These are phyloP conservation scores for Girardinichthys multiradiatus DNA, from an alignment of 2,113 vertebrate species.

Conservation along the genomic window DNA sequence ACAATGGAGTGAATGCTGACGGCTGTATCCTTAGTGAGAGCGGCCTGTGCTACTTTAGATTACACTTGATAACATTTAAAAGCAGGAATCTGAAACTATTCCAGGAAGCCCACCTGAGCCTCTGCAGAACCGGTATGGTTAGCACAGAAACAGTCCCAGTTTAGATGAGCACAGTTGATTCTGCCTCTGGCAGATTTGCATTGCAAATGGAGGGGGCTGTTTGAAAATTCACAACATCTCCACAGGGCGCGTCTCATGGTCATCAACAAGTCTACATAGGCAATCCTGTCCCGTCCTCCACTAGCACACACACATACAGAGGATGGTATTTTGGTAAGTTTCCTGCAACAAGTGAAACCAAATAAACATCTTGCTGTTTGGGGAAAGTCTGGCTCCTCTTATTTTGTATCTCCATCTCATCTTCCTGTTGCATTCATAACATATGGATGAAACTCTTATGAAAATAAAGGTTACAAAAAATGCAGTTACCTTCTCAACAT, in stretches of 20 bases:
- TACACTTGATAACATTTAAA: conserved; percentile 31
- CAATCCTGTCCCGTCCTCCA: background rate
- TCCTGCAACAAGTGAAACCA: conserved; percentile 14
- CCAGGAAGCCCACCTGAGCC: conserved; percentile 27
- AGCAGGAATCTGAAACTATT: conserved; percentile 19
- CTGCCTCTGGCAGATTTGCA: conserved; percentile 55
- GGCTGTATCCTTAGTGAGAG: conserved; percentile 8
- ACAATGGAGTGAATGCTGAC: background rate
- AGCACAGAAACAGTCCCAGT: background rate
- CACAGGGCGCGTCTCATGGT: conserved; percentile 20
- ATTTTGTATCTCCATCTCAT: background rate
- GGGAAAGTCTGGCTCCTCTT: background rate
- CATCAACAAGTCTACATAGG: conserved; percentile 17
- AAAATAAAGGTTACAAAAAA: background rate
- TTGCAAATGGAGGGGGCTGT: conserved; percentile 62
- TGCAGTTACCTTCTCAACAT: too few species aligned
- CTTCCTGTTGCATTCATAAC: background rate
- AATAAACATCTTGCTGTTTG: background rate
- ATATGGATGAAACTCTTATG: background rate
- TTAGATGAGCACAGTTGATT: conserved; percentile 41
- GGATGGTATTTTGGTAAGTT: conserved; percentile 1
- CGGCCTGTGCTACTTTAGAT: conserved; percentile 42
- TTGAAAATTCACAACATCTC: conserved; percentile 34
- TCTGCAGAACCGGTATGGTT: background rate
- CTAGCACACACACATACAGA: background rate